Evolutionary conservation across 2,888 invertebrate species (phyloP).

Genomic region (Sinelater perroti): DNA sequence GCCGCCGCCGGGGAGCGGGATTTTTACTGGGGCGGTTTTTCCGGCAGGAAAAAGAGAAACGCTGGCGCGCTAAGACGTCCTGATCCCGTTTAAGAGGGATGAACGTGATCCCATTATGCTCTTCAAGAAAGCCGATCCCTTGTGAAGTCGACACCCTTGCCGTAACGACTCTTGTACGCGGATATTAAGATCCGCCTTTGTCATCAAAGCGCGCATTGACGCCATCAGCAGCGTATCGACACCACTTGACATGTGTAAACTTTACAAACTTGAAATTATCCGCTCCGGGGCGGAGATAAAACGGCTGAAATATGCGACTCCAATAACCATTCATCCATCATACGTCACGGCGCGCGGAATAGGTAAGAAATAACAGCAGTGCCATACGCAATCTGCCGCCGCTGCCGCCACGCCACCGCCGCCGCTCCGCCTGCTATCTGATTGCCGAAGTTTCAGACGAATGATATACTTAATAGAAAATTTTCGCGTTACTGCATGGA

Average conservation of each 20-base stretch:
- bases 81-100: constrained; percentile 61
- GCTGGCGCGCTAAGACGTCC: constrained; percentile 55
- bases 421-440: constrained; percentile 25
- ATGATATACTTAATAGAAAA: constrained; percentile 32
- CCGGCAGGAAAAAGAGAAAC: constrained; percentile 51
- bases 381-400: constrained; percentile 32
- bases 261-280: constrained; percentile 54
- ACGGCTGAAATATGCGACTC: constrained; percentile 69
- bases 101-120: constrained; percentile 63
- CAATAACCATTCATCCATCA: constrained; percentile 85
- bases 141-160: constrained; percentile 59
- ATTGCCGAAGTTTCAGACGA: constrained; percentile 27
- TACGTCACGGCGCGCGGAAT: constrained; percentile 64
- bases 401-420: constrained; percentile 12
- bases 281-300: constrained; percentile 53
- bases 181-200: constrained; percentile 60
- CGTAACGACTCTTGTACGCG: constrained; percentile 57
- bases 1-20: too few relatives aligned
- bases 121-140: constrained; percentile 61
- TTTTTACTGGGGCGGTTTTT: constrained; percentile 22
- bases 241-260: constrained; percentile 60
- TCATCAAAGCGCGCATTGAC: constrained; percentile 56
- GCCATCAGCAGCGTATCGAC: constrained; percentile 54
- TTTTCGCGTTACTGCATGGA: constrained; percentile 17
- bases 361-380: constrained; percentile 36